Conservation (phyloP, 2,888 invertebrate genomes). For the Falcaria lacertinaria region DNA sequence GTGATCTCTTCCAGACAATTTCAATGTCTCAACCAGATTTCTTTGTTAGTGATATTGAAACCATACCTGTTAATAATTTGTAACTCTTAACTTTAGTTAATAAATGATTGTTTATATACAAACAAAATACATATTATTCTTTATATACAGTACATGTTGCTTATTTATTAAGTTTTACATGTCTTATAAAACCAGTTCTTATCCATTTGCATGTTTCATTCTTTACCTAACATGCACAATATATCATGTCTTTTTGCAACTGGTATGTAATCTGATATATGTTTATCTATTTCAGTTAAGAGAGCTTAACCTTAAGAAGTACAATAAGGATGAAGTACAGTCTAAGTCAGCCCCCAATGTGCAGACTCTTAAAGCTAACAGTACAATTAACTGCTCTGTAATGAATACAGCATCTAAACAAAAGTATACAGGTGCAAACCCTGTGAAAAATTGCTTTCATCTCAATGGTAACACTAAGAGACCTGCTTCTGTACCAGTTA, state of each 20-base stretch:
- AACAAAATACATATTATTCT: no score
- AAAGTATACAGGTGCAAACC: not conserved
- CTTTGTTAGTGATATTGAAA: no score
- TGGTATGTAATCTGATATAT: not conserved
- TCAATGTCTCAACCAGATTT: no score
- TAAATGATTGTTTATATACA: no score
- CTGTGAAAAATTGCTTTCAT: slow-evolving; percentile 30
- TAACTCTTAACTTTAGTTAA: no score
- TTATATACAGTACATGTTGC: no score
- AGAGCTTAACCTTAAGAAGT: slow-evolving; percentile 60
- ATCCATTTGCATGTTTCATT: no score
- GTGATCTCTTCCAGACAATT: no score
- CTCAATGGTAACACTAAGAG: slow-evolving; percentile 29
- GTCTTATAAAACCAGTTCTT: no score
- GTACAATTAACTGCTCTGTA: slow-evolving; percentile 9
- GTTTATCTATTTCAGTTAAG: slow-evolving; percentile 43
- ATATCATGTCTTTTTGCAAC: not conserved
- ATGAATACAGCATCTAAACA: slow-evolving; percentile 8
- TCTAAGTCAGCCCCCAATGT: slow-evolving; percentile 3
- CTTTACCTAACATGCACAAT: no score
- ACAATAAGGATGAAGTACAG: slow-evolving; percentile 27
- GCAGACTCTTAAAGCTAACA: not conserved
- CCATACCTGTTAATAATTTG: no score
- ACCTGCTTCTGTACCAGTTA: slow-evolving; percentile 24
- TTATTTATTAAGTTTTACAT: no score